Base-by-base conservation (phyloP, 2,113 vertebrate species). In the Spermophilus dauricus region DNA sequence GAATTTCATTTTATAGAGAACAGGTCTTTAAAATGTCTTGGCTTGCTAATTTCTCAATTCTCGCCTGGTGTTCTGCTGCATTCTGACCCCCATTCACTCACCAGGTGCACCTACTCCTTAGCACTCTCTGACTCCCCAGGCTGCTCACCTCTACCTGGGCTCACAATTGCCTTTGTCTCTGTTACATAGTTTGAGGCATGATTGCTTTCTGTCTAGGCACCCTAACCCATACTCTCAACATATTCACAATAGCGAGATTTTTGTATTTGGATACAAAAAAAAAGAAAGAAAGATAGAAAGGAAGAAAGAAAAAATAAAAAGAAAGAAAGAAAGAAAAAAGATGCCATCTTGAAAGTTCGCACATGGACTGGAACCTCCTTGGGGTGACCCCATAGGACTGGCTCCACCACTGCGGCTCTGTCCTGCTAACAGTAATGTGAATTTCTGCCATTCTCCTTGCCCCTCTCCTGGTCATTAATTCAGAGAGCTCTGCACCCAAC, bases 381-480 rank as follows among this genome's bases (percentile, higher is more conserved):
- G 17, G 39, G 13, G 8, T 5, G 30, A 81, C 39, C 86, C 22
- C 12, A 22, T 28, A 12, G 9, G 45, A 4, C 2, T 0, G 37
- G 22, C 5, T 16, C 1, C 3, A 1, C 0, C 4, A 13, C 45
- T 9, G 1, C 76, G 1, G 4, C 70, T 67, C 14, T 20, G 8
- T 76, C 58, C 77, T 17, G 18, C 67, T 13, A 63, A 26, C 9
- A 2, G 0, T 28, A 39, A 37, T 2, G 8, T 20, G 70, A 0
- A 7, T 39, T 87, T 67, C 69, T 39, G 26, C 58, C 45, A 32
- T 56, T 80, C 76, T n/a, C 72, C 18, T 34, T 0, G 0, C 61
- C 61, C 37, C 56, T 83, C 39, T 65, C 51, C 53, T 48, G 86
- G 58, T 67, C 89, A 84, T 97, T 92, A 93, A 90, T 72, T 70